Evolutionary conservation across 2,113 vertebrate species (phyloP).

Genomic region (Montifringilla adamsi): DNA sequence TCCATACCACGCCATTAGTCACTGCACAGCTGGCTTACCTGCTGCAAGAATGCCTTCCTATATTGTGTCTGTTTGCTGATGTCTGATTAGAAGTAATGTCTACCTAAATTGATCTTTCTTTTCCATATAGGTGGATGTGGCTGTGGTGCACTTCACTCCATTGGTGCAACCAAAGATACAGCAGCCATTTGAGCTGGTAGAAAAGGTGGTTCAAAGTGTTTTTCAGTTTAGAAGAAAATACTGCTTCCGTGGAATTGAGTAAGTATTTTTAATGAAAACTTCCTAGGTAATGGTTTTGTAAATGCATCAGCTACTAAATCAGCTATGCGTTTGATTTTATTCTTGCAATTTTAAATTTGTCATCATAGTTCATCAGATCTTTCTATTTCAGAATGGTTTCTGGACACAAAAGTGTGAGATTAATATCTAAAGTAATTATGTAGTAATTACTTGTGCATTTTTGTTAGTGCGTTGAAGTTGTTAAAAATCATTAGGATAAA

Average conservation of each 20-base stretch:
- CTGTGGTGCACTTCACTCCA: slow-evolving; percentile 90
- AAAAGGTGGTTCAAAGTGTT: slow-evolving; percentile 85
- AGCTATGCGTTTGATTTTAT: not conserved
- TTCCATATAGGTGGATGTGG: slow-evolving; percentile 86
- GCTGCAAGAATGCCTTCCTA: not conserved
- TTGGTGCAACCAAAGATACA: slow-evolving; percentile 84
- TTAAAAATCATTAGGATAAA: not conserved
- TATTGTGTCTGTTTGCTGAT: not conserved
- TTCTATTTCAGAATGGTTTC: not conserved
- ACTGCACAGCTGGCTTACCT: not conserved
- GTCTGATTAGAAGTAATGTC: not conserved
- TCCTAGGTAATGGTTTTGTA: not conserved
- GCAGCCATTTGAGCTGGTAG: slow-evolving; percentile 91
- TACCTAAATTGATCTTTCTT: not conserved
- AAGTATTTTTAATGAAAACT: slow-evolving; percentile 59
- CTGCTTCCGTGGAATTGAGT: slow-evolving; percentile 87
- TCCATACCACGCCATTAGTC: not conserved
- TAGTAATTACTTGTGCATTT: not conserved
- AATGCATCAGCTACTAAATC: not conserved
- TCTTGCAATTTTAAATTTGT: not conserved
- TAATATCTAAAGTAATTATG: not conserved
- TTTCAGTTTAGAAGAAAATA: slow-evolving; percentile 94
- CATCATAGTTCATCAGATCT: not conserved
- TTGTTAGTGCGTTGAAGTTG: not conserved
- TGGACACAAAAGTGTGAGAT: not conserved